A percentile compares a stretch with the other conserved stretches of the same genome.
Evolutionary conservation across 2,113 vertebrate genomes (phyloP).

Genomic region (Vidua macroura): DNA sequence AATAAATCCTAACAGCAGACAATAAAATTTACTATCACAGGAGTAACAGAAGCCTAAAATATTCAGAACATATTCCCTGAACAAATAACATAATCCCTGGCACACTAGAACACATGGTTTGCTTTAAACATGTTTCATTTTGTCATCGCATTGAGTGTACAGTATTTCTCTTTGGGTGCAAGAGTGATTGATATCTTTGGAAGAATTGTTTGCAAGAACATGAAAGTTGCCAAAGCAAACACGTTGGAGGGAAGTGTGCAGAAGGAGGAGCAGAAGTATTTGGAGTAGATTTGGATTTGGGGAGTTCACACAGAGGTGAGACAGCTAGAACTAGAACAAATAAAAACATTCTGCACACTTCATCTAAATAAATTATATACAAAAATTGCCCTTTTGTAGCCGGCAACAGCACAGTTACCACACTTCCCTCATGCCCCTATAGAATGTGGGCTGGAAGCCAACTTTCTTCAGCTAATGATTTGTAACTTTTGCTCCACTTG

Average conservation of each 20-base stretch:
- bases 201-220: constrained; percentile 89
- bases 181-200: constrained; percentile 93
- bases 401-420: constrained; percentile 57
- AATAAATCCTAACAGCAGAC: constrained; percentile 75
- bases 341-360: constrained; percentile 90
- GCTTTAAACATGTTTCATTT: constrained; percentile 92
- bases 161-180: constrained; percentile 84
- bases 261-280: constrained; percentile 82
- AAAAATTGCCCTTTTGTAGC: constrained; percentile 69
- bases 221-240: constrained; percentile 94
- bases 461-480: constrained; percentile 78
- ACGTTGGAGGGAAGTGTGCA: constrained; percentile 81
- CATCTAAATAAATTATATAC: constrained; percentile 88
- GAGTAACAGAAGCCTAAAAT: constrained; percentile 80
- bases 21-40: constrained; percentile 74
- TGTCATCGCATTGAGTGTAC: constrained; percentile 87
- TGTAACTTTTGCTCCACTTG: constrained; percentile 74
- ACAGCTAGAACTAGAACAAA: constrained; percentile 88
- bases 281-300: constrained; percentile 80
- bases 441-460: constrained; percentile 75
- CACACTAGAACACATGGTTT: constrained; percentile 89
- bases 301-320: constrained; percentile 94
- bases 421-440: constrained; percentile 61
- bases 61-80: constrained; percentile 75
- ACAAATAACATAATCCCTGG: constrained; percentile 81